These are phyloP conservation scores for Pygocentrus nattereri DNA, from an alignment of 2,797 vertebrate species.

Conservation along the genomic window DNA sequence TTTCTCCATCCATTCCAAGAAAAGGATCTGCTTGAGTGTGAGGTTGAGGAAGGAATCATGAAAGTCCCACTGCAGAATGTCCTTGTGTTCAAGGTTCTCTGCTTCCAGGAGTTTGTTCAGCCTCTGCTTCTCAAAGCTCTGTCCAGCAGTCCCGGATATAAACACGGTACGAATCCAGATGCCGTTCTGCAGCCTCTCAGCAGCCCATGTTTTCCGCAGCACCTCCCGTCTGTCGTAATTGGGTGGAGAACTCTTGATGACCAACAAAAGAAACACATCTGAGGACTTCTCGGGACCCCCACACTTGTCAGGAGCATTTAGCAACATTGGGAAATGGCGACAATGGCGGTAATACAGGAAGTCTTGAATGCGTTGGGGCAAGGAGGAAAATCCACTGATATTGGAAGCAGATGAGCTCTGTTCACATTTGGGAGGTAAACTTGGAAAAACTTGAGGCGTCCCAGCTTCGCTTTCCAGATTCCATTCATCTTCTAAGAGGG, in stretches of 20 bases:
- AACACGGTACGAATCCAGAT: conserved; percentile 78
- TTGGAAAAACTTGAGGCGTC: fast-evolving
- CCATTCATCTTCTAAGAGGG: background rate
- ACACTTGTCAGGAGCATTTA: conserved; percentile 79
- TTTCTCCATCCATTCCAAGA: conserved; percentile 83
- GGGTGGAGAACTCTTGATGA: conserved; percentile 82
- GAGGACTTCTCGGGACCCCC: conserved; percentile 64
- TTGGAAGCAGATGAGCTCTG: conserved; percentile 65
- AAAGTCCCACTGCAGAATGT: conserved; percentile 89
- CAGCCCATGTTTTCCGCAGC: conserved; percentile 86
- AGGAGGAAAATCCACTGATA: conserved; percentile 68
- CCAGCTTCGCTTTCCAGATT: background rate
- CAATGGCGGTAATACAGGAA: conserved; percentile 84
- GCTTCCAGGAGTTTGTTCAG: conserved; percentile 75
- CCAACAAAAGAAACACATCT: conserved; percentile 82
- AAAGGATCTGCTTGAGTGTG: conserved; percentile 87
- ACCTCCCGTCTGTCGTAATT: conserved; percentile 84
- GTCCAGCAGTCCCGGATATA: conserved; percentile 68
- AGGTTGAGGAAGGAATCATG: conserved; percentile 88
- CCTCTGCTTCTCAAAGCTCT: conserved; percentile 62
- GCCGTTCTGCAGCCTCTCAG: conserved; percentile 71
- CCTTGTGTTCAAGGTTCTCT: conserved; percentile 74
- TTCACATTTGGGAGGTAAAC: background rate
- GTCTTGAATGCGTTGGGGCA: conserved; percentile 79
- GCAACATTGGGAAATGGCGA: conserved; percentile 76